Percentiles rank a stretch among this genome's conserved stretches.
Conservation (phyloP, 2,797 vertebrate species). For the Pipistrellus nathusii region DNA sequence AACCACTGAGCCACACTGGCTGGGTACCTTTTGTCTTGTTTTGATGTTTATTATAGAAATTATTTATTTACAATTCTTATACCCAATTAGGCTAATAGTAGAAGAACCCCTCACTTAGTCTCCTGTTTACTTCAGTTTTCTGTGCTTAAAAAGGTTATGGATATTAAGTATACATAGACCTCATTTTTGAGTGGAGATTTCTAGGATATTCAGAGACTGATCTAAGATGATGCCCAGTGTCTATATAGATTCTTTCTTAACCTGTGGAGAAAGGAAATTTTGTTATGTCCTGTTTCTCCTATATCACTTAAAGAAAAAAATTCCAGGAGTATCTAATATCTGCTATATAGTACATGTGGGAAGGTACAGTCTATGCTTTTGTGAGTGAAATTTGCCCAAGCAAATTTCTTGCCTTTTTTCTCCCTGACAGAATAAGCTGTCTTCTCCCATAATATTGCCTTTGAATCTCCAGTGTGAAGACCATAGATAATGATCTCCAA, state of each 20-base stretch:
- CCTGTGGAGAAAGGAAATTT: slow-evolving; percentile 38
- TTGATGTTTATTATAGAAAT: background rate
- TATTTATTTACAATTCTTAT: background rate
- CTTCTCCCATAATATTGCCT: slow-evolving; percentile 27
- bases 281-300: slow-evolving; percentile 10
- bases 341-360: slow-evolving; percentile 21
- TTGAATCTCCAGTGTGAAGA: slow-evolving; percentile 51
- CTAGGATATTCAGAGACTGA: background rate
- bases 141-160: slow-evolving; percentile 53
- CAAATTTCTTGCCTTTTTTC: slow-evolving; percentile 57
- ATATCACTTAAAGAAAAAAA: slow-evolving; percentile 50
- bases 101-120: background rate
- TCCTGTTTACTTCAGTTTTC: slow-evolving; percentile 52
- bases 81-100: slow-evolving; percentile 20
- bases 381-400: slow-evolving; percentile 57
- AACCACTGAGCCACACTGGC: no score
- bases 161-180: slow-evolving; percentile 11
- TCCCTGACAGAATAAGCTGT: slow-evolving; percentile 22
- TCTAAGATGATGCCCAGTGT: background rate
- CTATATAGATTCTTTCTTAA: slow-evolving; percentile 45
- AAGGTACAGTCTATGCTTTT: slow-evolving; percentile 17
- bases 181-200: slow-evolving; percentile 54
- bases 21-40: background rate
- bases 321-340: slow-evolving; percentile 30
- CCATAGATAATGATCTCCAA: slow-evolving; percentile 31